phyloP scores from a whole-genome alignment of 2,113 vertebrate species.

The Ceyx margarethae region DNA sequence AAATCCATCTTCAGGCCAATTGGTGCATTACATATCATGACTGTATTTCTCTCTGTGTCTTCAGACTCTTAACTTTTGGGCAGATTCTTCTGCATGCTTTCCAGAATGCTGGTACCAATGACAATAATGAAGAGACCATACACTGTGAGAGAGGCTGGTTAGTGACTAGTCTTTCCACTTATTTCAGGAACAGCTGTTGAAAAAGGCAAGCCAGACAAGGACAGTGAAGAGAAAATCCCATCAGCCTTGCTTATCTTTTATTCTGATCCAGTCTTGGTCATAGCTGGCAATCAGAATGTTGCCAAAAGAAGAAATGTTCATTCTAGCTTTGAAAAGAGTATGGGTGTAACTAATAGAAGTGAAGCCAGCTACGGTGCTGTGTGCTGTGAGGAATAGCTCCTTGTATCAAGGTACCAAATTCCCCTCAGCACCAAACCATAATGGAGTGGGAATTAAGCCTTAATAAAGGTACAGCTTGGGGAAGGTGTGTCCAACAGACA shows the following conservation, averaged over 20 bases:
- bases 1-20: neutral
- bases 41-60: neutral
- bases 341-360: neutral
- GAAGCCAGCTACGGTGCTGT: rapidly evolving
- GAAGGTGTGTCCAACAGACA: neutral
- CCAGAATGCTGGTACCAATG: neutral
- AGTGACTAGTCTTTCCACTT: neutral
- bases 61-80: neutral
- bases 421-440: rapidly evolving
- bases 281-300: neutral
- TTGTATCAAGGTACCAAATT: neutral
- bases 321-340: neutral
- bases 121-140: neutral
- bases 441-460: neutral
- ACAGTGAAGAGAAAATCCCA: neutral
- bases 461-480: neutral
- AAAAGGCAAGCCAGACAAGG: neutral
- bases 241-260: neutral
- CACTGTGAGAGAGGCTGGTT: neutral
- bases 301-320: neutral
- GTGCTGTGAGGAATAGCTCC: neutral
- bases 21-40: neutral
- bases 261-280: neutral
- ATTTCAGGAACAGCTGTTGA: neutral
- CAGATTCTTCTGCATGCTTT: neutral